Conservation (phyloP, 2,113 vertebrate genomes). For the Phyllostomus hastatus region DNA sequence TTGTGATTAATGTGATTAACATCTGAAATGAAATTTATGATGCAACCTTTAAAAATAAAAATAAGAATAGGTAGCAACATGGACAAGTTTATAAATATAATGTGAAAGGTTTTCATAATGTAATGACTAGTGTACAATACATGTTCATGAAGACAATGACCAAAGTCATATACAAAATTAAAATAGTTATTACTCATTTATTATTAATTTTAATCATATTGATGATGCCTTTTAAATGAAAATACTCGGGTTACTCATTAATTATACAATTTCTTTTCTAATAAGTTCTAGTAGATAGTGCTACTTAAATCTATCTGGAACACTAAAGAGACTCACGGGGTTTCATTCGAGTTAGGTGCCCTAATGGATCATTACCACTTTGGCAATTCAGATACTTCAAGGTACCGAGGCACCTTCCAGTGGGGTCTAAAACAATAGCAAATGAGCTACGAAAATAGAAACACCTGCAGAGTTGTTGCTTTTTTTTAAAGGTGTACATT, state of each 20-base stretch:
- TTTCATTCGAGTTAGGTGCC: background rate
- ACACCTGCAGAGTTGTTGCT: background rate
- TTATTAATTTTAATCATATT: conserved; percentile 22
- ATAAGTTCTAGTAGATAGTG: background rate
- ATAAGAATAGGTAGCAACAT: background rate
- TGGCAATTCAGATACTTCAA: background rate
- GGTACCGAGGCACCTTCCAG: background rate
- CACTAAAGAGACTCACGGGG: background rate
- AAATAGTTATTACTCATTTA: conserved; percentile 37
- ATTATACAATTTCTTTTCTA: conserved; percentile 28
- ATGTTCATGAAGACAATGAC: background rate
- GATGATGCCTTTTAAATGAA: background rate
- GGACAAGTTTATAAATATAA: conserved; percentile 1
- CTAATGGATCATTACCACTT: background rate
- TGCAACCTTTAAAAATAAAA: conserved; percentile 46
- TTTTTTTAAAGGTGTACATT: background rate
- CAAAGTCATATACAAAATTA: background rate
- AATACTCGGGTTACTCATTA: background rate
- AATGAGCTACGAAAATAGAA: background rate
- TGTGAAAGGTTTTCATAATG: background rate
- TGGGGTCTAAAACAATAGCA: background rate
- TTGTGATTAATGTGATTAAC: background rate
- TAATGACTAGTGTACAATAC: conserved; percentile 21
- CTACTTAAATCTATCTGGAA: background rate
- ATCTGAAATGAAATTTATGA: conserved; percentile 24